A percentile compares a stretch with the other conserved stretches of the same genome.
Evolutionary conservation across 2,888 invertebrate genomes (phyloP).

Genomic region (Sclerodermus sp.): DNA sequence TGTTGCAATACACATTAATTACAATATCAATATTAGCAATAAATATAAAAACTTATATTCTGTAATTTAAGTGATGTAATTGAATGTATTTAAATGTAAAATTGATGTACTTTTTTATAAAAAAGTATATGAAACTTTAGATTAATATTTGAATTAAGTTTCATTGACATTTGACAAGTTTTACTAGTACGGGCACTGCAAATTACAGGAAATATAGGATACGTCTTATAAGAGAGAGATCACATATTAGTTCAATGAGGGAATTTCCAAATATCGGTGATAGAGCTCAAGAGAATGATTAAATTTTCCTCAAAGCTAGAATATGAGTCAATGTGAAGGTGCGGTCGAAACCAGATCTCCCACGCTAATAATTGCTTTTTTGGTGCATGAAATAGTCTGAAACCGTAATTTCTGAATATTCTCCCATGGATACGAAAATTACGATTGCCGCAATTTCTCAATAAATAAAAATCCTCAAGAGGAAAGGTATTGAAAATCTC

Average conservation of each 20-base stretch:
- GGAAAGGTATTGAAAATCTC: too few relatives aligned
- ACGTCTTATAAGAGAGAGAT: background rate
- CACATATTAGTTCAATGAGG: background rate
- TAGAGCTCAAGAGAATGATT: background rate
- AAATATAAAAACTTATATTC: background rate
- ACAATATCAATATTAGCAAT: too few relatives aligned
- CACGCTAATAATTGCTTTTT: too few relatives aligned
- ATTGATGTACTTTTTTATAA: too few relatives aligned
- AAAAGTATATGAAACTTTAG: too few relatives aligned
- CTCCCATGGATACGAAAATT: too few relatives aligned
- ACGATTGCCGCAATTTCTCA: too few relatives aligned
- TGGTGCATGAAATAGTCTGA: too few relatives aligned
- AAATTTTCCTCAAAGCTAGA: background rate
- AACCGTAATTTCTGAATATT: too few relatives aligned
- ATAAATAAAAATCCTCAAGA: too few relatives aligned
- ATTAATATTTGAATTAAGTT: background rate
- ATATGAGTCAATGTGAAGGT: constrained; percentile 26
- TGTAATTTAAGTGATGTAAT: background rate
- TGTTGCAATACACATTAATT: constrained; percentile 16
- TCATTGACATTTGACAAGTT: background rate
- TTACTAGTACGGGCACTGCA: background rate
- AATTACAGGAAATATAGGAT: background rate
- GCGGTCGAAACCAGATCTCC: constrained; percentile 44
- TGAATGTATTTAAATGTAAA: too few relatives aligned
- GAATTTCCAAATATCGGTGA: background rate